Base-by-base conservation (phyloP, 2,113 vertebrate genomes). In the Grus americana region DNA sequence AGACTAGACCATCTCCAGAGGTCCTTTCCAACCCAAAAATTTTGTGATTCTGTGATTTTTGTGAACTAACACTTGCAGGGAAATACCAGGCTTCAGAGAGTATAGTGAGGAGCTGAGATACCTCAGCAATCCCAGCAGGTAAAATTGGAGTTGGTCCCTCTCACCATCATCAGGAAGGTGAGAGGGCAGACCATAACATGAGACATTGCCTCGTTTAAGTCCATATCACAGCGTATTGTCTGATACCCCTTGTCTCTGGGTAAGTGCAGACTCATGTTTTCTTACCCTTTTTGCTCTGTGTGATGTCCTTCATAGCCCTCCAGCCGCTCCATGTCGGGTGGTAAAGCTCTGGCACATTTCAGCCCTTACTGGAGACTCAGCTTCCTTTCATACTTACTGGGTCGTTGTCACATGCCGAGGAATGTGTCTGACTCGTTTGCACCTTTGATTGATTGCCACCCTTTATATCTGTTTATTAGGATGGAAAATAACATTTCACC, bases 401-500 rank as follows among this genome's bases (percentile, higher is more conserved):
- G 49, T 58, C 29, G 0, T 55, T 81, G 65, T 86, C 89, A 85
- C 78, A 71, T 57, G 40, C 46, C 0, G 0, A 83, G n/a, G 82
- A 90, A 57, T 68, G 79, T 32, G 17, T 44, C 74, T 85, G 73
- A 44, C 78, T 91, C 2, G 3, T 90, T 91, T 68, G 87, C 78
- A 85, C 87, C 74, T 96, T 85, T 93, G 90, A 76, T 91, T 81
- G 78, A 92, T 85, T 72, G 52, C 52, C 62, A 62, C 62, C 38
- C 32, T 82, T 93, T 76, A 9, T 62, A 74, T 76, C 66, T 94
- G 36, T 65, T 91, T 72, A 81, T 75, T 88, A 90, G 74, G 89
- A 73, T 90, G 79, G 85, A 93, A 96, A 96, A 88, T 73, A 88
- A 55, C 71, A 59, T 62, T 95, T 96, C 81, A 92, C 78, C 88